These are phyloP conservation scores for Goniozus legneri DNA, from an alignment of 1,140 invertebrate genomes.

Conservation along the genomic window DNA sequence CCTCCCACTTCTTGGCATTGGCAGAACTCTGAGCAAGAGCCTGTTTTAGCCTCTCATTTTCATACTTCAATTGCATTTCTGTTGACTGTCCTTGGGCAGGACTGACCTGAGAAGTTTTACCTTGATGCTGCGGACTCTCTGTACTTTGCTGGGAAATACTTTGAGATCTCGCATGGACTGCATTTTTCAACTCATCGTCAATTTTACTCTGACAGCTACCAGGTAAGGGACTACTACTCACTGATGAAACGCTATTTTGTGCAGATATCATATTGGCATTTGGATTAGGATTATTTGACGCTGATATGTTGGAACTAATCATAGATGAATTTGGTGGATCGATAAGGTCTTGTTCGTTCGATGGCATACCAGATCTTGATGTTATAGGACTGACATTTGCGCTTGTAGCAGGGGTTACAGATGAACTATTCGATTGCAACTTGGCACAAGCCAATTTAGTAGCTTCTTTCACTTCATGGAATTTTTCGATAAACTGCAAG, in stretches of 20 bases:
- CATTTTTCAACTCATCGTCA: conserved; percentile 50
- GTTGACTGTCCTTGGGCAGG: conserved; percentile 46
- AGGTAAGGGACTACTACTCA: conserved; percentile 51
- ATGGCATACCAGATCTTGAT: conserved; percentile 59
- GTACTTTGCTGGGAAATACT: conserved; percentile 50
- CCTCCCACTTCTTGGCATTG: conserved; percentile 97
- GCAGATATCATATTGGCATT: conserved; percentile 50
- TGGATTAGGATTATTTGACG: conserved; percentile 49
- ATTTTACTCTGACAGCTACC: conserved; percentile 43
- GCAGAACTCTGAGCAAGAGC: conserved; percentile 94
- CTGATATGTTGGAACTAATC: conserved; percentile 51
- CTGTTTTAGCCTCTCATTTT: conserved; percentile 93
- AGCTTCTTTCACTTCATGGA: conserved; percentile 96
- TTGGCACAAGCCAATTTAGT: conserved; percentile 70
- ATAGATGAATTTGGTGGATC: conserved; percentile 55
- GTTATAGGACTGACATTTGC: conserved; percentile 82
- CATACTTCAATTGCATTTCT: conserved; percentile 92
- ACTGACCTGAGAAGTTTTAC: conserved; percentile 36
- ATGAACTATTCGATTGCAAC: conserved; percentile 69
- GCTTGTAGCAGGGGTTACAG: conserved; percentile 76
- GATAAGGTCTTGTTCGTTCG: conserved; percentile 50
- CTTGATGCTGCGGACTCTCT: conserved; percentile 52
- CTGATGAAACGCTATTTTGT: conserved; percentile 50
- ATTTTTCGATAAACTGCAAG: conserved; percentile 94
- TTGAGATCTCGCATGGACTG: conserved; percentile 50